Conservation (phyloP, 1,140 invertebrate species). For the Psilanteris sp. region DNA sequence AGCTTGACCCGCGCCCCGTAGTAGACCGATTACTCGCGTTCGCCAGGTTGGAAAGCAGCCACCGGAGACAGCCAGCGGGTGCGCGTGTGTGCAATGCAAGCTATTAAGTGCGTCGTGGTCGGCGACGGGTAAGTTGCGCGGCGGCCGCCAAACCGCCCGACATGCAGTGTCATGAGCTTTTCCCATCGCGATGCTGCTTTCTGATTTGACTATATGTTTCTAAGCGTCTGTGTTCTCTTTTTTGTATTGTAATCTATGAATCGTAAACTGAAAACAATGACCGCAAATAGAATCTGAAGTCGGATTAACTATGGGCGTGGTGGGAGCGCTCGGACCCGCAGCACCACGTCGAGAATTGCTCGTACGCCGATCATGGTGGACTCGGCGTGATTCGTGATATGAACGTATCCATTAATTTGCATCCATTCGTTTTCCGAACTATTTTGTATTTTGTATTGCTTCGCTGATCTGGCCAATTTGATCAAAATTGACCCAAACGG, state of each 20-base stretch:
- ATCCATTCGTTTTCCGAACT: neutral
- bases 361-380: conserved; percentile 9
- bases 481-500: no score
- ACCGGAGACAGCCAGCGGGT: neutral
- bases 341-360: conserved; percentile 10
- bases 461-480: no score
- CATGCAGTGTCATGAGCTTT: conserved; percentile 8
- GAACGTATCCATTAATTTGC: conserved; percentile 20
- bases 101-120: conserved; percentile 97
- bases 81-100: conserved; percentile 85
- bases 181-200: neutral
- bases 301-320: conserved; percentile 6
- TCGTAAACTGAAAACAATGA: no score
- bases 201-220: neutral
- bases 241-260: no score
- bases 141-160: neutral
- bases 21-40: conserved; percentile 7
- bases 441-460: no score
- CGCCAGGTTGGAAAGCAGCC: conserved; percentile 5
- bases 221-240: neutral
- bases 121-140: conserved; percentile 90
- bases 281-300: neutral
- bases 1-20: neutral
- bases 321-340: neutral
- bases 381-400: neutral